Percentiles rank a stretch among this genome's conserved stretches.
Evolutionary conservation across 1,140 invertebrate genomes (phyloP).

Genomic region (Euborellia annulipes): DNA sequence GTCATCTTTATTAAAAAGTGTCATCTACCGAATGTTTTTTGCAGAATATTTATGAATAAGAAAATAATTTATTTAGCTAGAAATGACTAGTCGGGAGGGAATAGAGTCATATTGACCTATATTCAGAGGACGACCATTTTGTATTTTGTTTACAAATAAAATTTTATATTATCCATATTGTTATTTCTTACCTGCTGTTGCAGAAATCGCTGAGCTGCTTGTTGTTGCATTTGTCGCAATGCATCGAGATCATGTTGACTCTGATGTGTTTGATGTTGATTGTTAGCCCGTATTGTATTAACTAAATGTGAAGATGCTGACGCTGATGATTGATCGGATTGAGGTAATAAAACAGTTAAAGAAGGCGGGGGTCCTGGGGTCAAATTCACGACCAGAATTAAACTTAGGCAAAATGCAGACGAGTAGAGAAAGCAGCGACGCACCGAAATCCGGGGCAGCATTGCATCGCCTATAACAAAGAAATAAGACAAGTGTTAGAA

Average conservation of each 20-base stretch:
- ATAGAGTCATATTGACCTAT: too few relatives aligned
- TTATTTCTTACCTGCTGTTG: not conserved
- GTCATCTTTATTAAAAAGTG: too few relatives aligned
- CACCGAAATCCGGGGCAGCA: constrained; percentile 29
- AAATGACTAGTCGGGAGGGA: too few relatives aligned
- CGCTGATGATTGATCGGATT: constrained; percentile 7
- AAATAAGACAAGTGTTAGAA: too few relatives aligned
- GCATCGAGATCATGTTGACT: constrained; percentile 17
- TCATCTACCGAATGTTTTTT: too few relatives aligned
- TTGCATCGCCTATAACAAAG: constrained; percentile 2
- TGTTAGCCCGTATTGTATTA: constrained; percentile 8
- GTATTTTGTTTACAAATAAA: too few relatives aligned
- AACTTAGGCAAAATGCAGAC: constrained; percentile 17
- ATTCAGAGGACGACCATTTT: too few relatives aligned
- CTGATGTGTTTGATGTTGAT: constrained; percentile 2
- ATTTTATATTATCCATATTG: too few relatives aligned
- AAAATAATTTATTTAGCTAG: too few relatives aligned
- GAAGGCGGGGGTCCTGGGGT: constrained; percentile 9
- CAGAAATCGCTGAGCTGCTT: not conserved
- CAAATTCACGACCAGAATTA: constrained; percentile 1
- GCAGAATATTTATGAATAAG: too few relatives aligned
- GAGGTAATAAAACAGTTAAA: constrained; percentile 11
- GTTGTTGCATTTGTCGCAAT: too few relatives aligned
- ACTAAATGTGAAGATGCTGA: constrained; percentile 16
- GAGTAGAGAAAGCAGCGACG: constrained; percentile 33